A percentile compares a stretch with the other conserved stretches of the same genome.
Conservation (phyloP, 1,140 invertebrate species). For the Lasioglossum albipes region DNA sequence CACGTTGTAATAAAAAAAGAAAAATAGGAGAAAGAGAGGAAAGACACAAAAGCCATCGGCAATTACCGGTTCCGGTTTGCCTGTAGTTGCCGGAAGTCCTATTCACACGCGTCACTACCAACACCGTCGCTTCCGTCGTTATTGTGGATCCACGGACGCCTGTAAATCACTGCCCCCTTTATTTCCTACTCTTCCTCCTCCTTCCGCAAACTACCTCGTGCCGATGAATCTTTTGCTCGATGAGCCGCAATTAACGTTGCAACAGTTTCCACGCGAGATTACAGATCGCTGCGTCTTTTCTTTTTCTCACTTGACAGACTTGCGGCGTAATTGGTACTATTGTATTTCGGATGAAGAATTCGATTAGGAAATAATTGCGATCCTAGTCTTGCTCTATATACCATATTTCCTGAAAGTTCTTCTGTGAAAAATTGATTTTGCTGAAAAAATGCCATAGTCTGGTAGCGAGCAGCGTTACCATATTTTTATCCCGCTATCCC, state of each 20-base stretch:
- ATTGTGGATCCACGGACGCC: constrained; percentile 48
- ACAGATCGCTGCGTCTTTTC: too few species aligned
- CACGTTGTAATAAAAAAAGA: constrained; percentile 5
- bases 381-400: too few species aligned
- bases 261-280: too few species aligned
- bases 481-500: too few species aligned
- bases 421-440: too few species aligned
- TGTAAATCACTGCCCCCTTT: constrained; percentile 23
- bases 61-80: constrained; percentile 67
- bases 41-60: constrained; percentile 51
- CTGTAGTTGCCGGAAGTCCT: constrained; percentile 65
- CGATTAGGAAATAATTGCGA: too few species aligned
- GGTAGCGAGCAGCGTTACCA: too few species aligned
- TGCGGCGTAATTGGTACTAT: too few species aligned
- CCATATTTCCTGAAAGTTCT: too few species aligned
- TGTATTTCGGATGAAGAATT: too few species aligned
- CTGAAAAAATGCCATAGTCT: too few species aligned
- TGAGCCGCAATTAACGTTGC: neutral
- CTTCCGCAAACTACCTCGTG: neutral
- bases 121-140: constrained; percentile 68
- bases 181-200: neutral
- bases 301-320: too few species aligned
- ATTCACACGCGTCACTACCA: constrained; percentile 68
- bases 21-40: neutral
- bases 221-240: neutral